Base-by-base conservation (phyloP, 2,888 invertebrate species). In the Rhaphigaster nebulosa region DNA sequence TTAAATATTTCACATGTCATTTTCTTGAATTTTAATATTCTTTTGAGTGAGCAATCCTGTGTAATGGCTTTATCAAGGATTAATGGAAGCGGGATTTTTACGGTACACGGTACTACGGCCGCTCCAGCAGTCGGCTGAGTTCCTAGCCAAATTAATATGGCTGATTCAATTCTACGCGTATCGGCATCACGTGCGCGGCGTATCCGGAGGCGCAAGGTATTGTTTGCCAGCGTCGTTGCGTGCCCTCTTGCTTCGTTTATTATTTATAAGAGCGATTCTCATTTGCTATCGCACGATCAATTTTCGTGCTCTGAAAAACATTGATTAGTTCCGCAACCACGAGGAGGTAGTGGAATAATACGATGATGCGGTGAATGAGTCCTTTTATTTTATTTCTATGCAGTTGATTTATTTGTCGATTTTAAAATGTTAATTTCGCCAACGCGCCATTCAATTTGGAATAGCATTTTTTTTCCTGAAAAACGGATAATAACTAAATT, bases 1-100 rank as follows among this genome's bases (percentile, higher is more conserved):
- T 65, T 65, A 29, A 65, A 65, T 65, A 65, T 29, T 65, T 65
- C 29, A 29, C 3, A 29, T 29, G 65, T 65, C 65, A 65, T 65
- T 65, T 65, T 29, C 70, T 76, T 38, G 70, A 76, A 76, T 76
- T 76, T 76, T 76, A 76, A 76, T 76, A 76, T 76, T 76, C 70
- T 76, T 76, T 76, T 76, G 70, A 76, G 70, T 23, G 20, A 4
- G 38, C 20, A 76, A 38, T 38, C 34, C 70, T 20, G 18, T 18
- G 20, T 29, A 76, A 76, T 38, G 70, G 70, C 70, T 76, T 38
- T 8, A 76, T 76, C 70, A 76, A 76, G 70, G 4, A 76, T 76
- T 76, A 38, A 76, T 76, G 70, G 8, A 23, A 15, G 65, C 4
- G 29, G 29, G 29, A 3, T 65, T 65, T 18, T 18, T 65, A 29